Base-by-base conservation (phyloP, 2,888 invertebrate genomes). In the Sepiola atlantica region DNA sequence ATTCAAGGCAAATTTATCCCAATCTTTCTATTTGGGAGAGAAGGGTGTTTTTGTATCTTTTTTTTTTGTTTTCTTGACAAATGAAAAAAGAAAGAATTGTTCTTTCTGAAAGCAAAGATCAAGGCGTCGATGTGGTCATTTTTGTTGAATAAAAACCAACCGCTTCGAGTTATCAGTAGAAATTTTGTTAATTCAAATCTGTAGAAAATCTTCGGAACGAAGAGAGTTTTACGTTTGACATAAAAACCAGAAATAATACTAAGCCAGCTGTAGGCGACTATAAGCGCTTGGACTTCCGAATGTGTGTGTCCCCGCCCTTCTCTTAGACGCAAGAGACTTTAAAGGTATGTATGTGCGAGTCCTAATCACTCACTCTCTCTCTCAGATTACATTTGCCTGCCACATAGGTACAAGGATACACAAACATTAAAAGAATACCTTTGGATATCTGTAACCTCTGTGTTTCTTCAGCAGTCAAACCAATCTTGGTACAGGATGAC, bases 121-220 rank as follows among this genome's bases (percentile, higher is more conserved):
- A 77, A 77, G 77, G n/a, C 77, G 32, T 77, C 77, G 32, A 77
- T 77, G n/a, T 45, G 45, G 45, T 77, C n/a, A 77, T 77, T 77
- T 77, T 77, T 77, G 77, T 77, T 77, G 77, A 77, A 77, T 77
- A n/a, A 77, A n/a, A 77, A 4, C 45, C 20, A 77, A n/a, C 77
- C n/a, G 77, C 77, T 77, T 77, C 77, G n/a, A 77, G 77, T 77
- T 77, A n/a, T 77, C 77, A 14, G 77, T 77, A 77, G 77, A n/a
- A 45, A 45, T 45, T 77, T 61, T 77, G n/a, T 21, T n/a, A n/a
- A 77, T n/a, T n/a, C n/a, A n/a, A 77, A 77, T 77, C 77, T 77
- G n/a, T 77, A 77, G 77, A 77, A n/a, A 16, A 77, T 77, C 77
- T 77, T n/a, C n/a, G 77, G 77, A n/a, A 77, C 10, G 32, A 32